phyloP scores from a whole-genome alignment of 2,797 vertebrate genomes.

The Loris lydekkerianus region DNA sequence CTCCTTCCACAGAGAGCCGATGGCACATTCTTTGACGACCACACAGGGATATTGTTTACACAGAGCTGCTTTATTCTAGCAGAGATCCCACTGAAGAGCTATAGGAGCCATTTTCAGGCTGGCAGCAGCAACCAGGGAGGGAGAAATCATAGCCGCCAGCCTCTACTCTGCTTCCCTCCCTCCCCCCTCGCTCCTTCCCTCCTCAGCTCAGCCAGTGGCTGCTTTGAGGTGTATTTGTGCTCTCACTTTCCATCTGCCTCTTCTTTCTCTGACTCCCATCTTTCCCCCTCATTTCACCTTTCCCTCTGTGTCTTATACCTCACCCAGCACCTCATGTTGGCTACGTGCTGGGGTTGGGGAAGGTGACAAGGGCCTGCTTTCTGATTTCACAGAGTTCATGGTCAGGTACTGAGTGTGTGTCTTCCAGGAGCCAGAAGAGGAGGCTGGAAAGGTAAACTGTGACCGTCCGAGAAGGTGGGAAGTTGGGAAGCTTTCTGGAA shows the following conservation, averaged over 20 bases:
- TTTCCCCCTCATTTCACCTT: neutral
- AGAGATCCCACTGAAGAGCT: neutral
- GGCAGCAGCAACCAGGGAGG: fast-evolving
- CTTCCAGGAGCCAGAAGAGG: neutral
- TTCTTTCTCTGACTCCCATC: neutral
- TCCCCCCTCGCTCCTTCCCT: too few relatives aligned
- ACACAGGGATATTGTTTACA: neutral
- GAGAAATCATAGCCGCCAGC: fast-evolving
- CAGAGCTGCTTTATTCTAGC: neutral
- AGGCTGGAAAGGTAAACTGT: too few relatives aligned
- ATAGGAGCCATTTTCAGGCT: neutral
- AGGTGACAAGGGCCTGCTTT: neutral
- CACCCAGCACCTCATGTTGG: neutral
- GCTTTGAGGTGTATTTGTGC: neutral
- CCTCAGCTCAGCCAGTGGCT: too few relatives aligned
- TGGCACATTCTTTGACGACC: neutral
- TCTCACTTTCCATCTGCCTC: neutral
- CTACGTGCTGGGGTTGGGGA: too few relatives aligned
- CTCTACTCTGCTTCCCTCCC: fast-evolving
- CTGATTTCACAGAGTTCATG: fast-evolving
- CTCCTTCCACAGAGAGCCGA: neutral
- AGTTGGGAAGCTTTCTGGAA: neutral
- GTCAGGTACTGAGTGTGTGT: fast-evolving
- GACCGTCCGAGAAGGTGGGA: neutral
- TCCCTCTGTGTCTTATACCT: too few relatives aligned